Conservation (phyloP, 2,888 invertebrate species). For the Icerya purchasi region DNA sequence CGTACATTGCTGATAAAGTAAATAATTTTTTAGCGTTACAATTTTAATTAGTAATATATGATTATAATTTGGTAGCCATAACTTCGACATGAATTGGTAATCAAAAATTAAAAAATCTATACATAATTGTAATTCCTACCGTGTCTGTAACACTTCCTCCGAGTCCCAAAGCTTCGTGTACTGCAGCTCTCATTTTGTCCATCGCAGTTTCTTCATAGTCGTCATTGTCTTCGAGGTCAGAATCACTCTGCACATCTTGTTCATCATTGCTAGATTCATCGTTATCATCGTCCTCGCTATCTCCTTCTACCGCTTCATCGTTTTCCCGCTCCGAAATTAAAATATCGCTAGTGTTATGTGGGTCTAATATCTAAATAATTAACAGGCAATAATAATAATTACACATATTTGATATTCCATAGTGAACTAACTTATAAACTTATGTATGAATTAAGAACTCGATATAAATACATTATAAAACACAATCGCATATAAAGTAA, state of each 20-base stretch:
- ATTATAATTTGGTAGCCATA: too few species aligned
- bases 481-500: too few species aligned
- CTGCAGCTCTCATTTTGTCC: constrained; percentile 11
- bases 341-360: constrained; percentile 1
- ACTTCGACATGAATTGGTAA: too few species aligned
- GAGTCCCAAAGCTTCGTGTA: constrained; percentile 34
- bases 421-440: too few species aligned
- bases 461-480: too few species aligned
- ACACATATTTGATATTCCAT: too few species aligned
- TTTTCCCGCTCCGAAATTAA: constrained; percentile 10
- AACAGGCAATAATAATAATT: neutral
- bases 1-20: too few species aligned
- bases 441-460: too few species aligned
- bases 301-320: constrained; percentile 8
- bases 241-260: constrained; percentile 6
- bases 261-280: constrained; percentile 5
- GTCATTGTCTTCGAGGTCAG: constrained; percentile 10
- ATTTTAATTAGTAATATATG: too few species aligned
- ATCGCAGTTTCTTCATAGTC: constrained; percentile 7
- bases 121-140: too few species aligned
- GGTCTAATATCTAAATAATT: constrained; percentile 14
- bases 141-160: constrained; percentile 35
- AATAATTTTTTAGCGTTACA: too few species aligned
- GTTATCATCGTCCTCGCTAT: constrained; percentile 10
- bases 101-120: too few species aligned